phyloP scores from a whole-genome alignment of 1,140 invertebrate genomes.

The Oncopeltus fasciatus region DNA sequence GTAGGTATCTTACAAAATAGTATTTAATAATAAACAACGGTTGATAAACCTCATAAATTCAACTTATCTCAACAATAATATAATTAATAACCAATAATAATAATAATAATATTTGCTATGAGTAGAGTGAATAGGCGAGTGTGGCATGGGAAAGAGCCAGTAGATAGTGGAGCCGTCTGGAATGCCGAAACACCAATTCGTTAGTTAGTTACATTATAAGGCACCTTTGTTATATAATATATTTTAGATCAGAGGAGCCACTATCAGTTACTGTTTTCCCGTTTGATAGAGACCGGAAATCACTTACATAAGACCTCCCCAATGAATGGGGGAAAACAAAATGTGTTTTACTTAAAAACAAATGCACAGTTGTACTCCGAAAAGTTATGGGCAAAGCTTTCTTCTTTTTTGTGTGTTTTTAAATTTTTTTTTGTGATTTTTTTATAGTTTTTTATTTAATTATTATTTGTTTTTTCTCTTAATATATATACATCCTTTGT shows the following conservation, averaged over 20 bases:
- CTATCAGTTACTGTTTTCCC: too few relatives aligned
- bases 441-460: background rate
- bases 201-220: constrained; percentile 3
- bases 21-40: constrained; percentile 2
- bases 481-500: constrained; percentile 4
- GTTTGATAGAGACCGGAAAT: too few relatives aligned
- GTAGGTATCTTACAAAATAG: background rate
- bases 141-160: too few relatives aligned
- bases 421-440: background rate
- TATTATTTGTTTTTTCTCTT: background rate
- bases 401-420: background rate
- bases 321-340: background rate
- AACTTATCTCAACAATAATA: constrained; percentile 7
- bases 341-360: background rate
- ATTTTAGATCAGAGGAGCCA: background rate
- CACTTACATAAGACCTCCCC: background rate
- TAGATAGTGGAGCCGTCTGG: background rate
- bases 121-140: too few relatives aligned
- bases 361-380: constrained; percentile 1
- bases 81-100: too few relatives aligned
- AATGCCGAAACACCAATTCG: constrained; percentile 4
- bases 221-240: background rate
- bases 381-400: background rate
- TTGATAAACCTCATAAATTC: constrained; percentile 7
- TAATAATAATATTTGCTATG: background rate